A percentile compares a stretch with the other conserved stretches of the same genome.
Conservation (phyloP, 2,888 invertebrate genomes). For the Exephanes ischioxanthus region DNA sequence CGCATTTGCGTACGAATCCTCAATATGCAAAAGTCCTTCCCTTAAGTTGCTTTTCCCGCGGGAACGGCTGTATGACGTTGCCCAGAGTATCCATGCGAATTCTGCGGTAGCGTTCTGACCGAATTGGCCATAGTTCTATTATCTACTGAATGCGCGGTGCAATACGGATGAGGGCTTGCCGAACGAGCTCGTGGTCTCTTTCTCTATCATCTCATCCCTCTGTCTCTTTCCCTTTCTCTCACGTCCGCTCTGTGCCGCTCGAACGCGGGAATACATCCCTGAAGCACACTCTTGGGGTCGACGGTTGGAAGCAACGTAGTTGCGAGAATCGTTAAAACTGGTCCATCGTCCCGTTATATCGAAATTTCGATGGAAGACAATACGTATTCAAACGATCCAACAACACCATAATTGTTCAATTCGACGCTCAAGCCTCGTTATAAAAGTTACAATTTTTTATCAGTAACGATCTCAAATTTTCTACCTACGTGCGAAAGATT, state of each 20-base stretch:
- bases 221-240: background rate
- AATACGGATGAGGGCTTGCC: background rate
- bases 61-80: background rate
- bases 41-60: constrained; percentile 42
- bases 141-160: constrained; percentile 5
- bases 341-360: background rate
- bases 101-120: constrained; percentile 19
- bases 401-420: background rate
- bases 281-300: background rate
- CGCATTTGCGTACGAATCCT: constrained; percentile 39
- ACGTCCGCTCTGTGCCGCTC: background rate
- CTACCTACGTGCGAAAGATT: background rate
- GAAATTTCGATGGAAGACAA: background rate
- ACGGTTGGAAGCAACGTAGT: background rate
- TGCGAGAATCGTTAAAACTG: constrained; percentile 1
- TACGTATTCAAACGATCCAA: background rate
- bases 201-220: constrained; percentile 1
- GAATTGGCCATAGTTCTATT: constrained; percentile 30
- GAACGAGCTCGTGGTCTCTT: background rate
- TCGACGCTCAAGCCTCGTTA: background rate
- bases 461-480: background rate
- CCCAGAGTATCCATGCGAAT: constrained; percentile 9
- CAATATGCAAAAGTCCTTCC: constrained; percentile 48
- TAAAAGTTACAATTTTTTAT: background rate
- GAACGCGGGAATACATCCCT: background rate